These are phyloP conservation scores for Ranitomeya imitator DNA, from an alignment of 2,113 vertebrate species.

Conservation along the genomic window DNA sequence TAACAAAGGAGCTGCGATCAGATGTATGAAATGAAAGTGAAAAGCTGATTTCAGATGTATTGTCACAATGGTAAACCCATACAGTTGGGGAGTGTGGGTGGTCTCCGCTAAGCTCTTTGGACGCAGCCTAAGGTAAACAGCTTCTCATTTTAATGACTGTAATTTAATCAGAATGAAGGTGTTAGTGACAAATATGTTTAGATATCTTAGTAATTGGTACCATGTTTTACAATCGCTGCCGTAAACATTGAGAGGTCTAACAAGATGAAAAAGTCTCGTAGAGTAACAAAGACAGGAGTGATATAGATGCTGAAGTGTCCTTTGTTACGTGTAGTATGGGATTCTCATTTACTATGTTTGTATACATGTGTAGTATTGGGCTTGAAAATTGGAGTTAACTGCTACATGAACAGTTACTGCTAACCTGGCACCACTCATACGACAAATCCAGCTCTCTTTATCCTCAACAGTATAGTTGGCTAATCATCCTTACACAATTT, in stretches of 20 bases:
- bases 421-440: neutral
- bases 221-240: slow-evolving; percentile 31
- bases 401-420: neutral
- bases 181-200: slow-evolving; percentile 53
- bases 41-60: neutral
- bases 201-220: slow-evolving; percentile 40
- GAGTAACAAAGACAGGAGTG: neutral
- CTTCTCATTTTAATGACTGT: slow-evolving; percentile 13
- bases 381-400: neutral
- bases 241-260: slow-evolving; percentile 27
- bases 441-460: too few species aligned
- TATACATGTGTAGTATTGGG: neutral
- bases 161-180: slow-evolving; percentile 50
- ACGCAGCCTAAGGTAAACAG: slow-evolving; percentile 37
- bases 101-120: slow-evolving; percentile 21
- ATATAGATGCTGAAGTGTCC: neutral
- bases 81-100: slow-evolving; percentile 32
- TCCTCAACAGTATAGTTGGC: too few species aligned
- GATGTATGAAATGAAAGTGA: slow-evolving; percentile 27
- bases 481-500: too few species aligned
- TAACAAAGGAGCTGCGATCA: neutral
- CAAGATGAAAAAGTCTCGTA: slow-evolving; percentile 48
- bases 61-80: neutral
- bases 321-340: neutral
- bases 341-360: neutral